These are phyloP conservation scores for Caenorhabditis sp. DNA, from an alignment of 2,888 invertebrate genomes.

Conservation along the genomic window DNA sequence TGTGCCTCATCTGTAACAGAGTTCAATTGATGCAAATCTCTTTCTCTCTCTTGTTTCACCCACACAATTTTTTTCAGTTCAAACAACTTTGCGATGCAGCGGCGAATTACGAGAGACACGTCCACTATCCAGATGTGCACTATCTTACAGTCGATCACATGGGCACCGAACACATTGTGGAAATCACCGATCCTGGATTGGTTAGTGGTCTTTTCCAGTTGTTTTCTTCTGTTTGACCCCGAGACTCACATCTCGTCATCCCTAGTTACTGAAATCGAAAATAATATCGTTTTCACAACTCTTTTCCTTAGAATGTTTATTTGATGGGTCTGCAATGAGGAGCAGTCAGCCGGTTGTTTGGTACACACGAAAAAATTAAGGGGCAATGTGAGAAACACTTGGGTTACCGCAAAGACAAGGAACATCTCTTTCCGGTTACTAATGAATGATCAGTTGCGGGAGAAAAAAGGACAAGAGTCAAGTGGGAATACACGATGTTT, in stretches of 20 bases:
- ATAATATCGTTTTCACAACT: constrained; percentile 53
- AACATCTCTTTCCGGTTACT: constrained; percentile 52
- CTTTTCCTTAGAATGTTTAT: constrained; percentile 51
- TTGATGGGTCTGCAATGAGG: constrained; percentile 28
- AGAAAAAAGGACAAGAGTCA: constrained; percentile 24
- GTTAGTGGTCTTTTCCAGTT: constrained; percentile 53
- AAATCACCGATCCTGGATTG: constrained; percentile 72
- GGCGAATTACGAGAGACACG: constrained; percentile 67
- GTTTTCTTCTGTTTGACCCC: constrained; percentile 3
- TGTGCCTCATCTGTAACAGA: constrained; percentile 2
- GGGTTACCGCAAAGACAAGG: constrained; percentile 48
- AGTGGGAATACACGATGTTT: constrained; percentile 28
- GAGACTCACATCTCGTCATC: background rate
- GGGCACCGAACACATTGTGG: constrained; percentile 60
- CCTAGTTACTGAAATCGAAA: background rate
- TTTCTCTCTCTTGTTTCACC: constrained; percentile 16
- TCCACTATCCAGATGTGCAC: constrained; percentile 71
- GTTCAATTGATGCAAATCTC: constrained; percentile 53
- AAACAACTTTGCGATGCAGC: constrained; percentile 71
- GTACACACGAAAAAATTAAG: constrained; percentile 4
- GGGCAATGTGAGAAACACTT: constrained; percentile 59
- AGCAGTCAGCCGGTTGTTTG: constrained; percentile 48
- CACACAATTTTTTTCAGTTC: constrained; percentile 63
- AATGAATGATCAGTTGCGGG: constrained; percentile 41
- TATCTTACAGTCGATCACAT: constrained; percentile 65